Conservation (phyloP, 2,888 invertebrate species). For the Lottia gigantea region DNA sequence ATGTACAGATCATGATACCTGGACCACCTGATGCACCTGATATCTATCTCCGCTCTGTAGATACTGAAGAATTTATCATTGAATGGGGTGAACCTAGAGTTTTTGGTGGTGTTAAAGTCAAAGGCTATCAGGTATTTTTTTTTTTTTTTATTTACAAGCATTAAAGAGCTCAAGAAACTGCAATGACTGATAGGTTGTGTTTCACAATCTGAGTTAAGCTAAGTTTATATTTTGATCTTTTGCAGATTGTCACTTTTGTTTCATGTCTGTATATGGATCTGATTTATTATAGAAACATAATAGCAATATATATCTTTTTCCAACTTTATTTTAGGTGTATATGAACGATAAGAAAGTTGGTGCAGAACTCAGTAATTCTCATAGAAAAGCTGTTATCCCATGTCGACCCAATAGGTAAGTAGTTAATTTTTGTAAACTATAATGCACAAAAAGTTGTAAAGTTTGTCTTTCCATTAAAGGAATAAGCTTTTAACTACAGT, state of each 20-base stretch:
- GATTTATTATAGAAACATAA: too few species aligned
- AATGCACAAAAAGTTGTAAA: too few species aligned
- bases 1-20: conserved; percentile 63
- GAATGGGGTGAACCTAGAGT: conserved; percentile 68
- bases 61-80: conserved; percentile 63
- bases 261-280: too few species aligned
- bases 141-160: too few species aligned
- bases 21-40: conserved; percentile 67
- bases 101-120: conserved; percentile 61
- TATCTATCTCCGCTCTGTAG: conserved; percentile 60
- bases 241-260: too few species aligned
- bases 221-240: too few species aligned
- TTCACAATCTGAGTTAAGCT: too few species aligned
- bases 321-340: conserved; percentile 51
- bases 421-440: neutral
- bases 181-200: too few species aligned
- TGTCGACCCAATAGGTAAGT: conserved; percentile 63
- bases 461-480: too few species aligned
- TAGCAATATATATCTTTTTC: too few species aligned
- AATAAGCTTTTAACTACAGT: too few species aligned
- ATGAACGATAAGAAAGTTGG: conserved; percentile 67
- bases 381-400: conserved; percentile 66
- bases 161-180: too few species aligned
- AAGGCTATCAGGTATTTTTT: conserved; percentile 63
- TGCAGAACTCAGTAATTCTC: conserved; percentile 57